phyloP scores from a whole-genome alignment of 2,888 invertebrate species.

The Polietes domitor region DNA sequence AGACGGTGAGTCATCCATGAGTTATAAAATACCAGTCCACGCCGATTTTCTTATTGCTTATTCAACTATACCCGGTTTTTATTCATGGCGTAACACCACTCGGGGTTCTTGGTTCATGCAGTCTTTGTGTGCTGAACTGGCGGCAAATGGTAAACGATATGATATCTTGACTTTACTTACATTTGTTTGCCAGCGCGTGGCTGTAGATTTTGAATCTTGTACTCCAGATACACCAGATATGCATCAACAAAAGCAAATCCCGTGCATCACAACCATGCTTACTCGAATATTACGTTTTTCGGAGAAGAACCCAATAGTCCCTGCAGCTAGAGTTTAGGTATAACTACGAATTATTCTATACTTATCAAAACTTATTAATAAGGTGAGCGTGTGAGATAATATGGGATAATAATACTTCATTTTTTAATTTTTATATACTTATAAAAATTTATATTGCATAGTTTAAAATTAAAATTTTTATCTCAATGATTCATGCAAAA shows the following conservation, averaged over 20 bases:
- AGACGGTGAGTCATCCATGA: conserved; percentile 84
- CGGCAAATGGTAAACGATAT: conserved; percentile 86
- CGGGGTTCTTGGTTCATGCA: conserved; percentile 98
- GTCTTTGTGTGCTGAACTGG: conserved; percentile 91
- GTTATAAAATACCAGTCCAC: conserved; percentile 93
- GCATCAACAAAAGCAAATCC: conserved; percentile 96
- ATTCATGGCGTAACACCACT: conserved; percentile 96
- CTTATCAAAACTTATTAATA: too few species aligned
- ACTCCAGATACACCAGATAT: conserved; percentile 89
- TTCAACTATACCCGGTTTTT: conserved; percentile 96
- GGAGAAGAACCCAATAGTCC: conserved; percentile 75
- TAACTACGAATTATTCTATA: background rate
- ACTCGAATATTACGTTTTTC: conserved; percentile 90
- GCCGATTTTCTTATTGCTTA: conserved; percentile 97
- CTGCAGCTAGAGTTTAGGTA: conserved; percentile 57
- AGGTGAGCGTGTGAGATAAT: too few species aligned
- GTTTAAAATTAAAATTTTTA: too few species aligned
- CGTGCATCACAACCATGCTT: conserved; percentile 95
- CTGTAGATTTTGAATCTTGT: conserved; percentile 94
- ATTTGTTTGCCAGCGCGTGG: conserved; percentile 91
- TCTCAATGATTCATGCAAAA: too few species aligned
- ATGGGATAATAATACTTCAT: too few species aligned
- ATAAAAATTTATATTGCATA: too few species aligned
- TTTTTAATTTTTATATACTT: too few species aligned
- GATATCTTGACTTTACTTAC: conserved; percentile 94